phyloP scores from a whole-genome alignment of 1,140 invertebrate genomes.

The Procambarus virginalis region DNA sequence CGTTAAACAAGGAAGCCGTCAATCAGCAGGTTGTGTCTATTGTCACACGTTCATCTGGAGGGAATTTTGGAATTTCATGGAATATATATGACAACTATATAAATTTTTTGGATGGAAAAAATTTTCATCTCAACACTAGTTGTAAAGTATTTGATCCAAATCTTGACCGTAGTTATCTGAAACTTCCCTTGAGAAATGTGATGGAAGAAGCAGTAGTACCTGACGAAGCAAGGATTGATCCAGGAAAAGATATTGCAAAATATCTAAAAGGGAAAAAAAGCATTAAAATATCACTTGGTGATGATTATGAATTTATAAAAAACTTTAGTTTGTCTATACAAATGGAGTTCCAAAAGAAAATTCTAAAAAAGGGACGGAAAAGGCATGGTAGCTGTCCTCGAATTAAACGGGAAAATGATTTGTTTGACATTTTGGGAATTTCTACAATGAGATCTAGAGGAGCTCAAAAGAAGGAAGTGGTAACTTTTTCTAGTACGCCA shows the following conservation, averaged over 20 bases:
- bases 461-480: neutral
- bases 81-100: slow-evolving; percentile 56
- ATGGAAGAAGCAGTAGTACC: slow-evolving; percentile 46
- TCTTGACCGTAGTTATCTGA: slow-evolving; percentile 50
- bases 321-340: slow-evolving; percentile 50
- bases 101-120: slow-evolving; percentile 60
- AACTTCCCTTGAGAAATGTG: slow-evolving; percentile 42
- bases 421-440: slow-evolving; percentile 55
- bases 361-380: slow-evolving; percentile 24
- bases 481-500: neutral
- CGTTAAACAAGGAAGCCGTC: neutral
- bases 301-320: slow-evolving; percentile 22
- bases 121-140: slow-evolving; percentile 24
- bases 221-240: slow-evolving; percentile 42
- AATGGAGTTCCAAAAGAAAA: slow-evolving; percentile 51
- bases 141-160: slow-evolving; percentile 36
- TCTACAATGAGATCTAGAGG: slow-evolving; percentile 3
- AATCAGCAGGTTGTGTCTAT: no score
- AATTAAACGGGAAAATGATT: slow-evolving; percentile 46
- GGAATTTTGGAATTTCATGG: slow-evolving; percentile 45
- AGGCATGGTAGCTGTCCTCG: neutral
- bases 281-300: slow-evolving; percentile 5
- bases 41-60: slow-evolving; percentile 13
- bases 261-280: slow-evolving; percentile 47
- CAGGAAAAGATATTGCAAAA: slow-evolving; percentile 37